phyloP scores from a whole-genome alignment of 2,113 vertebrate genomes.

The Hystrix brachyura region DNA sequence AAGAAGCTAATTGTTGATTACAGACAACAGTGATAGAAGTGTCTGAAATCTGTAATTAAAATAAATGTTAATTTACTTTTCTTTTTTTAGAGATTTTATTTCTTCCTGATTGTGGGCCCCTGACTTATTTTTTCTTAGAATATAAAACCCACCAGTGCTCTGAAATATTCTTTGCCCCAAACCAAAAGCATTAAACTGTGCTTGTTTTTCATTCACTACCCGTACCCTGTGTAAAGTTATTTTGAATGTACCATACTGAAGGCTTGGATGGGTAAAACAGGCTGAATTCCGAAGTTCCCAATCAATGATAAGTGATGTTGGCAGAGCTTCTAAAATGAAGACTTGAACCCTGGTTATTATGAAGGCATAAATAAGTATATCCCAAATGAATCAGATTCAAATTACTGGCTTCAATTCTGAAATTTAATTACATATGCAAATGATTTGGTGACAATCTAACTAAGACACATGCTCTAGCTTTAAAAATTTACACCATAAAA shows the following conservation, averaged over 20 bases:
- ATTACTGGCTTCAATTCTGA: constrained; percentile 28
- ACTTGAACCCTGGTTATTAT: not conserved
- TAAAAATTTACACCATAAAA: not conserved
- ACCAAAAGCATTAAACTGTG: not conserved
- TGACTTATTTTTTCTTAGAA: not conserved
- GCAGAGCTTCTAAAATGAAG: constrained; percentile 29
- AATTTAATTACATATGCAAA: constrained; percentile 47
- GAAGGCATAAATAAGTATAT: constrained; percentile 41
- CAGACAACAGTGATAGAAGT: not conserved
- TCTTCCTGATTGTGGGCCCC: not conserved
- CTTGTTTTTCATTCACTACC: not conserved
- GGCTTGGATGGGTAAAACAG: not conserved
- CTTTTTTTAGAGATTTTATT: not conserved
- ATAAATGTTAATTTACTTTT: not conserved
- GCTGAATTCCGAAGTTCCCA: not conserved
- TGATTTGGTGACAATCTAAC: not conserved
- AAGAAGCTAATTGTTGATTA: not conserved
- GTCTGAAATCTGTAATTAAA: not conserved
- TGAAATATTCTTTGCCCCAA: not conserved
- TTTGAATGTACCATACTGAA: not conserved
- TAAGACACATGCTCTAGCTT: not conserved
- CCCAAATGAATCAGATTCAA: constrained; percentile 17
- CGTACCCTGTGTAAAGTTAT: not conserved
- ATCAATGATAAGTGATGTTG: not conserved
- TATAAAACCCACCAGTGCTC: not conserved